phyloP scores from a whole-genome alignment of 2,797 vertebrate genomes.

The Coracias cyanogaster region DNA sequence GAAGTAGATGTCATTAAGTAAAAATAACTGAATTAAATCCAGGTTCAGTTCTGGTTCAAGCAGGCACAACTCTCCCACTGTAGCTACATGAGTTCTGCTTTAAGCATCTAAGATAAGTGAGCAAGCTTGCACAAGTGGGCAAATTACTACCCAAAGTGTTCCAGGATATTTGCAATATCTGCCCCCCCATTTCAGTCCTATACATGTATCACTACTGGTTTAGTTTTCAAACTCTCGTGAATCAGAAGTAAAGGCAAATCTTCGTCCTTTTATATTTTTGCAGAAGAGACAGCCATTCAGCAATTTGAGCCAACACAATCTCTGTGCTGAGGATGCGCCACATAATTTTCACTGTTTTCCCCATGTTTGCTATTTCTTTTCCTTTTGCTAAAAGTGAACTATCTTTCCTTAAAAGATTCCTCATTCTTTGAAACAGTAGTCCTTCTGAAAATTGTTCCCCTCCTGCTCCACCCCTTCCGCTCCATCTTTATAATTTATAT shows the following conservation, averaged over 20 bases:
- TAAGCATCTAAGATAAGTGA: neutral
- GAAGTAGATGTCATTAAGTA: neutral
- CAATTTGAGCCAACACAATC: rapidly evolving
- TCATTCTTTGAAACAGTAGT: neutral
- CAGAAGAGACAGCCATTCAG: neutral
- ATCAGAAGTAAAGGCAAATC: neutral
- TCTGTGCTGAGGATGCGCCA: neutral
- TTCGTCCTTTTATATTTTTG: neutral
- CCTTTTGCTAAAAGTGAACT: neutral
- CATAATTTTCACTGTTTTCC: neutral
- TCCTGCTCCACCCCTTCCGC: neutral
- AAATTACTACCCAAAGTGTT: neutral
- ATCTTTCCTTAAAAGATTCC: neutral
- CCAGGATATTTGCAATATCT: neutral
- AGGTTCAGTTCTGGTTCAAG: neutral
- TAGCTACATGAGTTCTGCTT: rapidly evolving
- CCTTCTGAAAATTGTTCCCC: neutral
- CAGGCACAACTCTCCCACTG: neutral
- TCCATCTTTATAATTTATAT: neutral
- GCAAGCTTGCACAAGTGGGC: neutral
- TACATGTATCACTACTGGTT: neutral
- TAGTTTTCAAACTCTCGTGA: neutral
- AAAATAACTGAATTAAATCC: neutral
- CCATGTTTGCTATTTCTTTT: neutral
- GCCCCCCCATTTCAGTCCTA: neutral